phyloP scores from a whole-genome alignment of 2,113 vertebrate genomes.

The Urocynchramus pylzowi region DNA sequence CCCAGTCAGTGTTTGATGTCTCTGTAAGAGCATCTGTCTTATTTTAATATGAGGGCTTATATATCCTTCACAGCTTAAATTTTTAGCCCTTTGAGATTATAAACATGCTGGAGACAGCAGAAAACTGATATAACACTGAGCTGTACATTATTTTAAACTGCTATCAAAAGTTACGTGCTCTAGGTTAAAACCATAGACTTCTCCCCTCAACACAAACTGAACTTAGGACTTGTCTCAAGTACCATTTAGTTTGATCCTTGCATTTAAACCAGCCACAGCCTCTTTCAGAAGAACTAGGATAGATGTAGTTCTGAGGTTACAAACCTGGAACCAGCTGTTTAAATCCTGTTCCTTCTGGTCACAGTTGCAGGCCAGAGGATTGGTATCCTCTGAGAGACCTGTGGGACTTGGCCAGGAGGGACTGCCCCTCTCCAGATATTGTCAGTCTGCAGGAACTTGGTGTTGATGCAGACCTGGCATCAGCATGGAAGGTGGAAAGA shows the following conservation, averaged over 20 bases:
- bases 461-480: neutral
- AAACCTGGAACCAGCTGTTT: neutral
- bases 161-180: neutral
- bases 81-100: neutral
- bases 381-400: accelerated
- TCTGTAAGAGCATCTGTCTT: neutral
- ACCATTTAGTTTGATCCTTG: neutral
- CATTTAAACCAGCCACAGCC: neutral
- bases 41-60: neutral
- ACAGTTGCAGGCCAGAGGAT: neutral
- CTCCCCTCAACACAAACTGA: neutral
- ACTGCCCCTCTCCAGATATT: neutral
- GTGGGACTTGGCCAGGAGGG: neutral
- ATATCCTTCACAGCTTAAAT: neutral
- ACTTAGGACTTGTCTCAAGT: neutral
- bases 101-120: neutral
- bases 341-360: neutral
- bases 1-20: neutral
- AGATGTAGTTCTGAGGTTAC: neutral
- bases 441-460: neutral
- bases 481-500: neutral
- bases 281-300: neutral
- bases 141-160: neutral
- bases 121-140: neutral
- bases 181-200: neutral